phyloP scores from a whole-genome alignment of 2,113 vertebrate species.

The Rhegmatorhina hoffmannsi region DNA sequence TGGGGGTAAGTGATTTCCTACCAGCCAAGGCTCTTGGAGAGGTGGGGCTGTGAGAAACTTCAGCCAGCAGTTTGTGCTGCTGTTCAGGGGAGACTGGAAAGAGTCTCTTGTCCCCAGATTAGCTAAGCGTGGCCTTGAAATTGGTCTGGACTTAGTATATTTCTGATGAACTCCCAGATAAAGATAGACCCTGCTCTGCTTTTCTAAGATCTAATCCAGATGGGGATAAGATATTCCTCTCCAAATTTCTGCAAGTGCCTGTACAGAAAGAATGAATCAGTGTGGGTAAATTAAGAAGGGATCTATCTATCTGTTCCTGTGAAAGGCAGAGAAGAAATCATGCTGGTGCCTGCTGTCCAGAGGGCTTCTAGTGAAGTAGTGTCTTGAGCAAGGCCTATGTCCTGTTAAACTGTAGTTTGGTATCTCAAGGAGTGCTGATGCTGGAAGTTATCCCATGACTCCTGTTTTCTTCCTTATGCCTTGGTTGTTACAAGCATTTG shows the following conservation, averaged over 20 bases:
- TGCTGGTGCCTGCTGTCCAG: background rate
- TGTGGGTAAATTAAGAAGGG: background rate
- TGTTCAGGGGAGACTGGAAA: background rate
- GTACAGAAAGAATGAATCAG: background rate
- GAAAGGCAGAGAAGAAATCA: background rate
- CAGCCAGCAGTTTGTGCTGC: background rate
- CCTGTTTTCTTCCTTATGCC: background rate
- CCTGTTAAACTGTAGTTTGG: background rate
- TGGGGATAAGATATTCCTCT: background rate
- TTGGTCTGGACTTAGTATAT: accelerated
- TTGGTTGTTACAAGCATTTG: background rate
- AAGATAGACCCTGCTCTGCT: background rate
- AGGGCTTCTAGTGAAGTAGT: background rate
- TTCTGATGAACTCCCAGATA: background rate
- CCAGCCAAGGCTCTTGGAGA: background rate
- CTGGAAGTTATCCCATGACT: background rate
- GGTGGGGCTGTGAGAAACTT: background rate
- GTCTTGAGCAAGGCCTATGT: background rate
- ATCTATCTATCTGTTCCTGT: background rate
- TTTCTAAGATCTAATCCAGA: background rate
- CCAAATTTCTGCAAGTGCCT: background rate
- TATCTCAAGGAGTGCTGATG: background rate
- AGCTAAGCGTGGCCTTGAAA: background rate
- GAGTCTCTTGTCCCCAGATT: background rate
- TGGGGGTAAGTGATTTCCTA: constrained; percentile 80